Percentiles rank a stretch among this genome's conserved stretches.
Conservation (phyloP, 53 echinoderm and acorn worm species). For the Astropecten irregularis region DNA sequence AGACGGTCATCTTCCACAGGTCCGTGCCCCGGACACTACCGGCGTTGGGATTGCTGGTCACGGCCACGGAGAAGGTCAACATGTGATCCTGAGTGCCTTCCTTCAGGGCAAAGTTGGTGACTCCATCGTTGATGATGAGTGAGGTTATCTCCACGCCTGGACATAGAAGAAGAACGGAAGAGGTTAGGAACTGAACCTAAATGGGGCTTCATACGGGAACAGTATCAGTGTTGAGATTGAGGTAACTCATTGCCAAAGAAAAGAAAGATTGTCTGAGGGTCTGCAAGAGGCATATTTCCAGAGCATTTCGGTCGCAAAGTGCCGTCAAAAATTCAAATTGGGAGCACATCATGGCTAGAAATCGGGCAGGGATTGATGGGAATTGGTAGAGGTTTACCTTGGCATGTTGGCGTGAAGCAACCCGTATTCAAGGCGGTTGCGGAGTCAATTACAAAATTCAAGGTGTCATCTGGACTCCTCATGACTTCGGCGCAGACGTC, state of each 20-base stretch:
- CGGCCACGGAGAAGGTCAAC: constrained; percentile 29
- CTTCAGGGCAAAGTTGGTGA: constrained; percentile 44
- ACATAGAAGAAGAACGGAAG: not conserved
- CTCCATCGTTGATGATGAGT: constrained; percentile 34
- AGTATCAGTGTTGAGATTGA: not conserved
- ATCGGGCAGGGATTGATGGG: no score
- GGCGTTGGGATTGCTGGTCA: not conserved
- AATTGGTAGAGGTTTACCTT: no score
- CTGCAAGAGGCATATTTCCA: not conserved
- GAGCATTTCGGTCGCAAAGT: no score
- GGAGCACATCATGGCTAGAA: no score
- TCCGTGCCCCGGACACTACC: constrained; percentile 17
- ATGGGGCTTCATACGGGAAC: not conserved
- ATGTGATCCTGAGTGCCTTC: constrained; percentile 32
- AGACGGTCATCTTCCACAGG: constrained; percentile 38
- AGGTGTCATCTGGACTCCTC: constrained; percentile 3
- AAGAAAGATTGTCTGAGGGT: not conserved
- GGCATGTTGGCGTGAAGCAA: constrained; percentile 31
- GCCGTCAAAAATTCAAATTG: no score
- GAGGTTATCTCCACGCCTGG: constrained; percentile 33
- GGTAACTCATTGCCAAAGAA: not conserved
- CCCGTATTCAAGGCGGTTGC: constrained; percentile 1
- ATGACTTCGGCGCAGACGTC: constrained; percentile 22
- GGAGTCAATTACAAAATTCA: not conserved
- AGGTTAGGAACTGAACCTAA: not conserved